Conservation (phyloP, 2,113 vertebrate genomes). For the Chaenocephalus aceratus region DNA sequence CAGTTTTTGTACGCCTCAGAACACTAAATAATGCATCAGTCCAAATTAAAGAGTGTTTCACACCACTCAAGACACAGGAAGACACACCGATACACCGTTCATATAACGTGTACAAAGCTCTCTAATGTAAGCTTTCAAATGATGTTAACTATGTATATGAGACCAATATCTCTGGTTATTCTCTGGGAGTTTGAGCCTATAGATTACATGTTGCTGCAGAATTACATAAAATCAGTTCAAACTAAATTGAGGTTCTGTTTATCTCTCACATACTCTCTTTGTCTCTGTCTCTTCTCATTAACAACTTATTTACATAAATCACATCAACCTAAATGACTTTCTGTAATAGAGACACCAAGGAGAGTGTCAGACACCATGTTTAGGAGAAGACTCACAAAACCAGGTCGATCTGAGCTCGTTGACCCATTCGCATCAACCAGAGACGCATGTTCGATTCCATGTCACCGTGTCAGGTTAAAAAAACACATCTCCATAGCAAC, state of each 20-base stretch:
- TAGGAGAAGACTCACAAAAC: neutral
- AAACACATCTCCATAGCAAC: conserved; percentile 29
- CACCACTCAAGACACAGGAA: conserved; percentile 77
- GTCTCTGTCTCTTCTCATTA: neutral
- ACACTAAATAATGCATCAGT: conserved; percentile 35
- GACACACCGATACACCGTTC: neutral
- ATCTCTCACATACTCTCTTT: neutral
- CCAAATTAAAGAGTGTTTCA: conserved; percentile 84
- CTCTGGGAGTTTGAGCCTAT: neutral
- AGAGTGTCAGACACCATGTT: neutral
- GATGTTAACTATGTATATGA: neutral
- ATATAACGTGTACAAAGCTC: neutral
- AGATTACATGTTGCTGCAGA: neutral
- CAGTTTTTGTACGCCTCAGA: conserved; percentile 26
- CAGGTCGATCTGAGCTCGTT: conserved; percentile 1
- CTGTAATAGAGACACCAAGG: conserved; percentile 8
- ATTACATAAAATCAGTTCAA: neutral
- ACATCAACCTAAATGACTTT: neutral
- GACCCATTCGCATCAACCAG: conserved; percentile 7
- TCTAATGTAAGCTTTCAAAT: conserved; percentile 1
- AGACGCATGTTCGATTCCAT: conserved; percentile 10
- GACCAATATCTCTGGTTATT: neutral
- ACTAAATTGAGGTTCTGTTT: neutral
- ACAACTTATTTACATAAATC: neutral
- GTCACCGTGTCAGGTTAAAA: conserved; percentile 15